These are phyloP conservation scores for Clavelina lepadiformis DNA, from an alignment of 23 tunicate genomes.

Conservation along the genomic window DNA sequence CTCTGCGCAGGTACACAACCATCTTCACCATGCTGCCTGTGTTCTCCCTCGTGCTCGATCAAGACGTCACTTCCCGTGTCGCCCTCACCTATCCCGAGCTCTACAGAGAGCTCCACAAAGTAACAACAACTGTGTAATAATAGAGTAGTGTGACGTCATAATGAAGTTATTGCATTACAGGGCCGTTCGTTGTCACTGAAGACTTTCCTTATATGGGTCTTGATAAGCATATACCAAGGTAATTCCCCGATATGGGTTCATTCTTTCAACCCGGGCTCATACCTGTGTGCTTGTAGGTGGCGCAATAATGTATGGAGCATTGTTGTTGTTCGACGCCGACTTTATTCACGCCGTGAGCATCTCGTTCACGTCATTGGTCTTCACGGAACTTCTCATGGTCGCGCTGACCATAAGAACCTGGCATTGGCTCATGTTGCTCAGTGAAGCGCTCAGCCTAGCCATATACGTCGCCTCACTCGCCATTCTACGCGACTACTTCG, in stretches of 20 bases:
- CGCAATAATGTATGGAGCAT: conserved; percentile 84
- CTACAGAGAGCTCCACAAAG: conserved; percentile 80
- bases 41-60: conserved; percentile 89
- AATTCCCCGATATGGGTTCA: conserved; percentile 11
- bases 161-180: conserved; percentile 5
- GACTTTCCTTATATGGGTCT: conserved; percentile 84
- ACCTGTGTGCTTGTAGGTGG: conserved; percentile 60
- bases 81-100: conserved; percentile 82
- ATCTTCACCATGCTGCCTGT: conserved; percentile 96
- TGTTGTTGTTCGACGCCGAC: conserved; percentile 70
- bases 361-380: conserved; percentile 82
- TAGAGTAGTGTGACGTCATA: neutral
- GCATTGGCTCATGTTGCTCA: conserved; percentile 88
- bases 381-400: conserved; percentile 89
- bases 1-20: conserved; percentile 86
- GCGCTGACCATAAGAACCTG: conserved; percentile 88
- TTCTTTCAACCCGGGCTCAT: neutral
- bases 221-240: conserved; percentile 94
- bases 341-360: conserved; percentile 77
- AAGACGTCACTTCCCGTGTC: conserved; percentile 57
- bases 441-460: conserved; percentile 54
- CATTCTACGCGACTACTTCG: conserved; percentile 60
- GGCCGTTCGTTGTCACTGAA: conserved; percentile 82
- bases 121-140: neutral
- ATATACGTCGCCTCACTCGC: conserved; percentile 56